Conservation (phyloP, 1,140 invertebrate genomes). For the Drosophila nasuta region DNA sequence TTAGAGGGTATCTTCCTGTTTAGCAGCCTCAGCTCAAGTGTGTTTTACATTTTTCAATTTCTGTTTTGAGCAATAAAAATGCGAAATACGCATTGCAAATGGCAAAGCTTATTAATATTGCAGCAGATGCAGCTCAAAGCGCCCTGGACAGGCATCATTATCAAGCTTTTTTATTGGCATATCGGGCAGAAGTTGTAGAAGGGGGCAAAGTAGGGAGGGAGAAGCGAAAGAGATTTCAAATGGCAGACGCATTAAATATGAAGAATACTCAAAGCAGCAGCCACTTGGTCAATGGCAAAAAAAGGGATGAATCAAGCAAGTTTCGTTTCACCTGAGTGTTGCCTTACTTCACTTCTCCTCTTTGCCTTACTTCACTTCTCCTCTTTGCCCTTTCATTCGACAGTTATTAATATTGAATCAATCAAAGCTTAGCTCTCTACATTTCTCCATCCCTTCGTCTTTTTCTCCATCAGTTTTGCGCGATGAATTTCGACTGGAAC, state of each 20-base stretch:
- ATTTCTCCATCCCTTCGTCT: neutral
- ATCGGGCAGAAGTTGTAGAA: slow-evolving; percentile 38
- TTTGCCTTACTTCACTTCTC: neutral
- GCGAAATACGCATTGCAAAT: slow-evolving; percentile 79
- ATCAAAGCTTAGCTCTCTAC: slow-evolving; percentile 66
- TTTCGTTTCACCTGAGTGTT: slow-evolving; percentile 16
- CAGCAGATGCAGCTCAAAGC: slow-evolving; percentile 65
- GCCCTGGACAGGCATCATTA: slow-evolving; percentile 67
- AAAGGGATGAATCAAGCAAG: slow-evolving; percentile 38
- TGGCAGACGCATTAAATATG: slow-evolving; percentile 67
- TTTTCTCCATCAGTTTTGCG: slow-evolving; percentile 88
- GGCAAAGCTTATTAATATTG: slow-evolving; percentile 82
- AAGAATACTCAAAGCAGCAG: slow-evolving; percentile 29
- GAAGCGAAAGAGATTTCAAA: slow-evolving; percentile 18
- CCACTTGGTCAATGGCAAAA: slow-evolving; percentile 27
- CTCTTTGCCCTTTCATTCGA: slow-evolving; percentile 42
- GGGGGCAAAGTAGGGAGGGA: neutral
- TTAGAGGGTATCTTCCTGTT: slow-evolving; percentile 8
- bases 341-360: neutral
- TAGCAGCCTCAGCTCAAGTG: neutral
- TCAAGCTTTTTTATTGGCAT: slow-evolving; percentile 75
- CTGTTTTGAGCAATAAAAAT: slow-evolving; percentile 40
- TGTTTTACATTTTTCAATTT: slow-evolving; percentile 55
- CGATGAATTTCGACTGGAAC: slow-evolving; percentile 93
- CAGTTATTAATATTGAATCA: slow-evolving; percentile 83